Evolutionary conservation across 1,140 invertebrate genomes (phyloP).

Genomic region (Eriosoma lanigerum): DNA sequence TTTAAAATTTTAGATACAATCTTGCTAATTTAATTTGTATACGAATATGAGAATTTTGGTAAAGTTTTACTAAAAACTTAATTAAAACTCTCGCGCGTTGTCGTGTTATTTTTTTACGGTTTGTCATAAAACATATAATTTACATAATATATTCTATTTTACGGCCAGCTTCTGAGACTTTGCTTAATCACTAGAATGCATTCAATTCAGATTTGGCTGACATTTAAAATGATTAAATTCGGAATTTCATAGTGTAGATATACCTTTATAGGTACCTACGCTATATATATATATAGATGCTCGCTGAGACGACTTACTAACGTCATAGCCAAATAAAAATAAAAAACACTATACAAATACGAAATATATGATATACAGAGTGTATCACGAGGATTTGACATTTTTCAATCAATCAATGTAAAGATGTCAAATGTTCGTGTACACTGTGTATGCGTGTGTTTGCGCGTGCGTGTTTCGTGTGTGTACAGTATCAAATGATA

Average conservation of each 20-base stretch:
- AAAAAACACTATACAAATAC: neutral
- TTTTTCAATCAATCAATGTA: no score
- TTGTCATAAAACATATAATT: neutral
- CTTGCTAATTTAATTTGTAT: neutral
- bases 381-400: no score
- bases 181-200: neutral
- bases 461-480: no score
- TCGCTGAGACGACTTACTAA: no score
- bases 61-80: neutral
- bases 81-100: neutral
- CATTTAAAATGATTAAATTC: neutral
- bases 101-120: neutral
- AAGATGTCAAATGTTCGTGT: no score
- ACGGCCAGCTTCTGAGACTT: no score
- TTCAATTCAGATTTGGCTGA: neutral
- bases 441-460: no score
- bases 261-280: no score
- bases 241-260: neutral
- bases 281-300: neutral
- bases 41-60: neutral
- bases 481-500: no score
- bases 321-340: neutral
- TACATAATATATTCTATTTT: neutral
- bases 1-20: neutral
- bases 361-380: neutral